Evolutionary conservation across 2,888 invertebrate species (phyloP).

Genomic region (Leptothorax acervorum): DNA sequence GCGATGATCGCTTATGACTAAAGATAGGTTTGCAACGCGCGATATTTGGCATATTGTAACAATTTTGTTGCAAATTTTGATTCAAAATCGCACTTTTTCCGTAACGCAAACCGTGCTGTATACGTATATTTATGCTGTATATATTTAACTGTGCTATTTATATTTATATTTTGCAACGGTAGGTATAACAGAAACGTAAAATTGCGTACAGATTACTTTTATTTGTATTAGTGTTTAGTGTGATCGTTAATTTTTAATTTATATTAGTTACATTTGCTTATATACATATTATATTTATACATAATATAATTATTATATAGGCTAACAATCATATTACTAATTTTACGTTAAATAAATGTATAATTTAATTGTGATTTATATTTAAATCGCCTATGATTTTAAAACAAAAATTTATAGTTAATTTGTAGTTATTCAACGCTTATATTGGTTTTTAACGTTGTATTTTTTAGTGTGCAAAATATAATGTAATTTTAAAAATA

Average conservation of each 20-base stretch:
- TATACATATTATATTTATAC: background rate
- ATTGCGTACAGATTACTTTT: background rate
- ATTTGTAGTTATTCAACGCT: background rate
- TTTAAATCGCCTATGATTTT: background rate
- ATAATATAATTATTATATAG: background rate
- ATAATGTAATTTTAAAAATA: background rate
- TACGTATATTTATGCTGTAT: no score
- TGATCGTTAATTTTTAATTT: background rate
- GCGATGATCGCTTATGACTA: slow-evolving; percentile 26
- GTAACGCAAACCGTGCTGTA: background rate
- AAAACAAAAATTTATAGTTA: background rate
- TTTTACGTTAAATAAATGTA: background rate
- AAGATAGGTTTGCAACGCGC: slow-evolving; percentile 30
- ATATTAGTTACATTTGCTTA: no score
- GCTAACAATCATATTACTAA: background rate
- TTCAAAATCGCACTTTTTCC: slow-evolving; percentile 19
- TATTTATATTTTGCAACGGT: background rate
- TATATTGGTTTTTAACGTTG: background rate
- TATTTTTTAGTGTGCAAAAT: slow-evolving; percentile 2
- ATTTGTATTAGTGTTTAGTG: background rate
- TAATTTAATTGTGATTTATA: background rate
- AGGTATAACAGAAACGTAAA: slow-evolving; percentile 2
- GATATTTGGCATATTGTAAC: slow-evolving; percentile 37
- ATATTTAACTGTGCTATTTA: no score
- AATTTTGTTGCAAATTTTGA: background rate